phyloP scores from a whole-genome alignment of 1,140 invertebrate genomes.

The Panulirus ornatus region DNA sequence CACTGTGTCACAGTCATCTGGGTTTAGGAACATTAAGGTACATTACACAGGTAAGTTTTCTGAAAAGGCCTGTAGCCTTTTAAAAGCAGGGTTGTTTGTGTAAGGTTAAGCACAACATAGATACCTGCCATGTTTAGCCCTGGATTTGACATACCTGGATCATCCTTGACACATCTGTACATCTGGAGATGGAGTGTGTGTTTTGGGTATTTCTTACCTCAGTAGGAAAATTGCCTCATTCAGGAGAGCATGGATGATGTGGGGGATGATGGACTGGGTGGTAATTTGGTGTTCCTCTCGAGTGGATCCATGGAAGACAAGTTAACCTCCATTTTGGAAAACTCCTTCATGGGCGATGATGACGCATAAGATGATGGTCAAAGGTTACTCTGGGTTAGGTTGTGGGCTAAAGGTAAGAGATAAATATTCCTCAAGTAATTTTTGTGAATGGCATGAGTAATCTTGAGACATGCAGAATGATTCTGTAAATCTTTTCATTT shows the following conservation, averaged over 20 bases:
- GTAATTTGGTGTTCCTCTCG: conserved; percentile 70
- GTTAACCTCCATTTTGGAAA: conserved; percentile 67
- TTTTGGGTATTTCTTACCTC: conserved; percentile 21
- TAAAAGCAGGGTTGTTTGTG: not conserved
- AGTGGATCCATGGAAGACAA: conserved; percentile 67
- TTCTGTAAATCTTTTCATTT: not conserved
- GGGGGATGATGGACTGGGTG: conserved; percentile 58
- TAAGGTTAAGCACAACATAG: not conserved
- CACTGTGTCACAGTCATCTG: not conserved
- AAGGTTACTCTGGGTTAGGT: conserved; percentile 65
- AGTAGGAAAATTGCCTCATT: conserved; percentile 61
- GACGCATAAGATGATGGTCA: conserved; percentile 53
- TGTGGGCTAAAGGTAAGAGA: conserved; percentile 60
- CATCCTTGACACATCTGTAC: not conserved
- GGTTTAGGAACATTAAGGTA: not conserved
- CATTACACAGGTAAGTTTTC: not conserved
- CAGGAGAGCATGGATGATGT: conserved; percentile 67
- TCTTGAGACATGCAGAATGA: conserved; percentile 49
- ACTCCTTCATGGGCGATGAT: conserved; percentile 47
- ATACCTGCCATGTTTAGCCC: conserved; percentile 5
- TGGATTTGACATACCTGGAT: conserved; percentile 15
- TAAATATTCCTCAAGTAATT: conserved; percentile 36
- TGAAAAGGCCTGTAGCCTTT: not conserved
- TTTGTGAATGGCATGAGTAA: conserved; percentile 66
- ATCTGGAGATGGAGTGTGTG: not conserved